Base-by-base conservation (phyloP, 2,113 vertebrate species). In the Nothoprocta pentlandii region DNA sequence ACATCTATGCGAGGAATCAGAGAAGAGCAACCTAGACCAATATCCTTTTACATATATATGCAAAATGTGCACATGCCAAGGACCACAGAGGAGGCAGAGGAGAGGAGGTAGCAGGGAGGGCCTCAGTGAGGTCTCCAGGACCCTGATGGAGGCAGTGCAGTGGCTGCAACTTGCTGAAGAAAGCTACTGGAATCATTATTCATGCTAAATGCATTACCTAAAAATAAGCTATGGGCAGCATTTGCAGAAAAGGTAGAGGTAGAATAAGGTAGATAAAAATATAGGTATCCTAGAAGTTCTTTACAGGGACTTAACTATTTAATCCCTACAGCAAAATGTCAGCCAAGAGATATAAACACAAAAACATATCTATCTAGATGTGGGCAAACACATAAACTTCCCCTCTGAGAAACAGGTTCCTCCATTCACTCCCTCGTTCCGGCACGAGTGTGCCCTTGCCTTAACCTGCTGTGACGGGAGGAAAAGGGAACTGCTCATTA, bases 191-290 rank as follows among this genome's bases (percentile, higher is more conserved):
- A 89, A 84, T 82, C 59, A 76, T 79, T 73, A 34, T 32, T 74
- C 46, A 53, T 41, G 62, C 54, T 82, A 75, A 77, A 93, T 47
- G 94, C 30, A 69, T 92, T 59, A 74, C 21, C 67, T 64, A 80
- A 85, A 34, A 80, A 82, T 89, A 94, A 94, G 81, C 86, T 91
- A 56, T 16, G 5, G 85, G 49, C 71, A 84, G 76, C 64, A 76
- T 97, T 96, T 96, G 90, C 68, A 95, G 85, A 91, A 92, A 93
- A 94, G 70, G 56, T 87, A 96, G 91, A 93, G 44, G 76, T 17
- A 41, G 47, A 67, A 90, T 76, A 47, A 92, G 44, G 71, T 17
- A 41, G 44, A 92, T 74, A 47, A 47, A 94, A 97, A 97, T 96
- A 97, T 47, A 97, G n/a, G 66, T 95, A 89, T 67, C 63, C 73